Base-by-base conservation (phyloP, 1,140 invertebrate species). In the Ectropis grisescens region DNA sequence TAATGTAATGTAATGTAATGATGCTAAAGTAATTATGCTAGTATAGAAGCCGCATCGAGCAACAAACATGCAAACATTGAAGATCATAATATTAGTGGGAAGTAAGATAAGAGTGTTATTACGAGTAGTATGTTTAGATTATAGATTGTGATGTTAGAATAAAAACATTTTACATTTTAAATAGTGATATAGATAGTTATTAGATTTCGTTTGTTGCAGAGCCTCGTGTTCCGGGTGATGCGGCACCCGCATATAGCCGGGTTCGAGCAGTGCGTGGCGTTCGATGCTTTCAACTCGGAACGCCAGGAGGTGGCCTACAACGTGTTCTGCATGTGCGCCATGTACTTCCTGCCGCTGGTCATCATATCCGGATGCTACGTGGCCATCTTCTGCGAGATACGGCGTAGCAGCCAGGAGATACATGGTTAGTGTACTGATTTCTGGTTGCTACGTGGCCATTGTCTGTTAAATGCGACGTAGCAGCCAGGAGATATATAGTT, bases 181-280 rank as follows among this genome's bases (percentile, higher is more conserved):
- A n/a, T n/a, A n/a, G n/a, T n/a, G n/a, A n/a, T n/a, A n/a, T n/a
- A n/a, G n/a, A n/a, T n/a, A n/a, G n/a, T n/a, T n/a, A n/a, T n/a
- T n/a, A n/a, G n/a, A n/a, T n/a, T n/a, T n/a, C n/a, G n/a, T n/a
- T 53, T 61, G 56, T 58, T 84, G 14, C 87, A 94, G 91, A 90
- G 88, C 58, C 80, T 91, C 2, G 88, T 94, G 6, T 94, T 92
- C 62, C 88, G 90, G 48, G 87, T 93, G 2, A 82, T 84, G 34
- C 67, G 61, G 0, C 91, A 93, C 67, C 90, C 91, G 0, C 48
- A 84, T 0, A 83, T 87, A 48, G 82, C 82, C 0, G 85, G 88
- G 30, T 94, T 90, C 76, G 82, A 85, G 36, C 92, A 94, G 65
- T 94, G 92, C 60, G 91, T 93, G 0, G 91, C 90, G 0, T 93